These are phyloP conservation scores for Aphyosemion australe DNA, from an alignment of 2,113 vertebrate genomes.

Conservation along the genomic window DNA sequence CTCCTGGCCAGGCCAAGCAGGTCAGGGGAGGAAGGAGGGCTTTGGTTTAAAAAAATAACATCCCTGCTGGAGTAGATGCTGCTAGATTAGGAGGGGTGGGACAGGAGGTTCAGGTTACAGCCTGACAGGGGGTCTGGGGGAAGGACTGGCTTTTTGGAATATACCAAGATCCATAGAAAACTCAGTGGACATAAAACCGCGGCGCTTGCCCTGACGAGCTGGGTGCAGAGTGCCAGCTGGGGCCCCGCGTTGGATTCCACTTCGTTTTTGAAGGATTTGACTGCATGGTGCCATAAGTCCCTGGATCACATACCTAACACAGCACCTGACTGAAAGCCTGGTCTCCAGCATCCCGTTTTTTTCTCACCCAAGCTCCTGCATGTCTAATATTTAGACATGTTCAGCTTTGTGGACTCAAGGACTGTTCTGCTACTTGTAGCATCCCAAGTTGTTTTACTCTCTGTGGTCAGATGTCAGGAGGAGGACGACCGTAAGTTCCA, in stretches of 20 bases:
- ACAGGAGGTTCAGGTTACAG: conserved; percentile 81
- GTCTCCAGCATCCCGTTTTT: conserved; percentile 60
- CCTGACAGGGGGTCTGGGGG: conserved; percentile 83
- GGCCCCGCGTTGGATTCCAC: conserved; percentile 85
- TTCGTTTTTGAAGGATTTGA: conserved; percentile 75
- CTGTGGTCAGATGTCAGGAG: conserved; percentile 84
- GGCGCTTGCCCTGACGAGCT: conserved; percentile 83
- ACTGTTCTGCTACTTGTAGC: conserved; percentile 88
- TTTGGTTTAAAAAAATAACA: conserved; percentile 53
- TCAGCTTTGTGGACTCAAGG: conserved; percentile 87
- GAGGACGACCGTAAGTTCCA: conserved; percentile 85
- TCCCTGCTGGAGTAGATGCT: conserved; percentile 61
- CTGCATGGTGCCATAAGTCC: conserved; percentile 80
- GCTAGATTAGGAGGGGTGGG: conserved; percentile 71
- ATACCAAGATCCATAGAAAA: conserved; percentile 85
- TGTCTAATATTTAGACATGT: conserved; percentile 92
- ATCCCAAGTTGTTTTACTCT: conserved; percentile 83
- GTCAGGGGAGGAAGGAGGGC: conserved; percentile 63
- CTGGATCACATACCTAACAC: conserved; percentile 68
- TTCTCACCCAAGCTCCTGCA: conserved; percentile 81
- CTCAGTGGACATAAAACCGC: conserved; percentile 85
- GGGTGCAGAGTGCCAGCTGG: conserved; percentile 83
- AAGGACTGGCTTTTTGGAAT: conserved; percentile 84
- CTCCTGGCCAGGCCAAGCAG: conserved; percentile 56
- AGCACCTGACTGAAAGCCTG: conserved; percentile 66